Evolutionary conservation across 1,140 invertebrate species (phyloP), one percentile per base, ranked within the genome.

Genomic region (Zaprionus ghesquierei): DNA sequence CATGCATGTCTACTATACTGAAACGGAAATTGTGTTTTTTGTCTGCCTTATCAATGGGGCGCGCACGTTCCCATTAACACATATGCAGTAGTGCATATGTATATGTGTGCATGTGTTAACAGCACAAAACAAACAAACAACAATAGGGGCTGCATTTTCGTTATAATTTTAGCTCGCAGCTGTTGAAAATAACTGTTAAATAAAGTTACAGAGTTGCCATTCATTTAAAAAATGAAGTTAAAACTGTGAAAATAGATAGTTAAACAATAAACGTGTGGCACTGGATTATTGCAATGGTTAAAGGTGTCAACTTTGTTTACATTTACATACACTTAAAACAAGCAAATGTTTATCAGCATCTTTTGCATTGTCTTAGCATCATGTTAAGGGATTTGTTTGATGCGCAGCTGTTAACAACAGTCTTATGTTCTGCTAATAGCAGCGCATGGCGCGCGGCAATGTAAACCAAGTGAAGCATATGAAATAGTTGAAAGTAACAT

Each of bases 11-110:
- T 72, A 22, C 50, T 44, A 50, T 65, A 70, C 22, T 56, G 29
- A 75, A 85, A 77, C 81, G 77, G 65, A 86, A 81, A 81, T 75
- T 76, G 54, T 79, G 22, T 81, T 35, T 60, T 51, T 64, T 68
- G 63, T 87, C 72, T 86, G 55, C 35, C 66, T 86, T 86, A 86
- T 86, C 81, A 87, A 86, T 78, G 82, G 70, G 65, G 62, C 74
- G 62, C 74, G 51, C 50, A 69, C 46, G 60, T 35, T 76, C 69
- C 31, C 15, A 58, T 23, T 60, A 49, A 64, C 6, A 72, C n/a
- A 69, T 46, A 35, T 50, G 66, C 23, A 68, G 62, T 69, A n/a
- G n/a, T n/a, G n/a, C 31, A 62, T 49, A 75, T 44, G 50, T 54
- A 55, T 56, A 33, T 50, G 29, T 9, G 54, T 5, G 12, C 23